These are phyloP conservation scores for Pelodytes ibericus DNA, from an alignment of 2,797 vertebrate species.

Conservation along the genomic window DNA sequence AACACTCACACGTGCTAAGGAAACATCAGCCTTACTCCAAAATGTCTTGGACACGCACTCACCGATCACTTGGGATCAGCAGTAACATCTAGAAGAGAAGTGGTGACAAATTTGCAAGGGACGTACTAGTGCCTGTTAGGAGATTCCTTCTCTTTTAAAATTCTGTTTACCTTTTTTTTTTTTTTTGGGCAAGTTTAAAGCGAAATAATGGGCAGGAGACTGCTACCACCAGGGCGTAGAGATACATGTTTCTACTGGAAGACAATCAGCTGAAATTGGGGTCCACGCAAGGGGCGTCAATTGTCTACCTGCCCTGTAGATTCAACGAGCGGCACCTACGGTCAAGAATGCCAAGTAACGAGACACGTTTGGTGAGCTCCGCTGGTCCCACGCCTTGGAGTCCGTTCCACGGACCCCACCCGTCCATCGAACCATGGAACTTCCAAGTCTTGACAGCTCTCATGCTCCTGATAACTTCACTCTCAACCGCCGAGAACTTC, in stretches of 20 bases:
- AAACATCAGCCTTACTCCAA: slow-evolving; percentile 20
- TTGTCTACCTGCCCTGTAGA: not conserved
- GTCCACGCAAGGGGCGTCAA: not conserved
- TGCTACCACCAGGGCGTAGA: not conserved
- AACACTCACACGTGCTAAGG: slow-evolving; percentile 16
- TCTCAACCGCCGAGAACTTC: slow-evolving; percentile 86
- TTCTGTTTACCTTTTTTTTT: no score
- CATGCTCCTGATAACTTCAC: slow-evolving; percentile 83
- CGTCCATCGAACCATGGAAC: slow-evolving; percentile 82
- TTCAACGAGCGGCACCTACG: slow-evolving; percentile 68
- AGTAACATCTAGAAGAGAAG: slow-evolving; percentile 5
- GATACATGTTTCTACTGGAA: slow-evolving; percentile 31
- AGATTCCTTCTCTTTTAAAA: not conserved
- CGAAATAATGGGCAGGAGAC: slow-evolving; percentile 12
- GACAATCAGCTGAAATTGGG: slow-evolving; percentile 21
- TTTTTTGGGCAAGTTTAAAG: slow-evolving; percentile 18
- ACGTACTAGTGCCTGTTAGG: not conserved
- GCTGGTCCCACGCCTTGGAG: slow-evolving; percentile 61
- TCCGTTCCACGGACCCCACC: slow-evolving; percentile 76
- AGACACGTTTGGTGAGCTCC: slow-evolving; percentile 57
- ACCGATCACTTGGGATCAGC: slow-evolving; percentile 16
- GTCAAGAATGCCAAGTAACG: slow-evolving; percentile 70
- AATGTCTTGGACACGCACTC: not conserved
- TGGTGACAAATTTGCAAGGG: not conserved
- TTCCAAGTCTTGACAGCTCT: slow-evolving; percentile 83